Base-by-base conservation (phyloP, 2,113 vertebrate genomes). In the Cephalopholis sonnerati region DNA sequence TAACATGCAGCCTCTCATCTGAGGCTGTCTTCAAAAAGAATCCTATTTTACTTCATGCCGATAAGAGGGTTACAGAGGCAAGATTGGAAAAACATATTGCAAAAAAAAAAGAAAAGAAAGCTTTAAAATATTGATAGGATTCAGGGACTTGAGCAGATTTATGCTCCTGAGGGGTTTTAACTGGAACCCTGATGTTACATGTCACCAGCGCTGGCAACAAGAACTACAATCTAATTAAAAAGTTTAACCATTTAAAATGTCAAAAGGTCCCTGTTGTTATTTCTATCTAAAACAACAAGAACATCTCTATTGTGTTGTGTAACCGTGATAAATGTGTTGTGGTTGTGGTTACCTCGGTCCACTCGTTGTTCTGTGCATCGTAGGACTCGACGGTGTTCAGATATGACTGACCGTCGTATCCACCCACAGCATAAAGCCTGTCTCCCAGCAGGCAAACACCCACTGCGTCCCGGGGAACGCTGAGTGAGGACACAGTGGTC, bases 351-450 rank as follows among this genome's bases (percentile, higher is more conserved):
- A 99, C 98, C 98, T 98, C 96, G 46, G 95, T 98, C 98, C 98
- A 99, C 86, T 99, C 97, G 10, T 99, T 97, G 92, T 97, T 98
- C 89, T 98, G 98, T 24, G 96, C 96, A 84, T 99, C 97, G 0
- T 99, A 99, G 63, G 98, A 98, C 92, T 99, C 98, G 7, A 99
- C 97, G 0, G 94, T 98, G 84, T 94, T 97, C 92, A 99, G 94
- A 85, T 99, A 99, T 0, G 95, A 93, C 53, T 98, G 97, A 2
- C 98, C 98, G 7, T 99, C 97, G 3, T 99, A 99, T 82, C 98
- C 98, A 0, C 98, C 98, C 25, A 99, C 96, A 0, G 97, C 98
- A 13, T 98, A 99, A 0, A 99, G 85, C 63, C 94, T 93, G 91
- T 99, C 98, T 32, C 98, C 98, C 36, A 99, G 95, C 5, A 97